Conservation (phyloP, 2,113 vertebrate species). For the Sminthopsis crassicaudata region DNA sequence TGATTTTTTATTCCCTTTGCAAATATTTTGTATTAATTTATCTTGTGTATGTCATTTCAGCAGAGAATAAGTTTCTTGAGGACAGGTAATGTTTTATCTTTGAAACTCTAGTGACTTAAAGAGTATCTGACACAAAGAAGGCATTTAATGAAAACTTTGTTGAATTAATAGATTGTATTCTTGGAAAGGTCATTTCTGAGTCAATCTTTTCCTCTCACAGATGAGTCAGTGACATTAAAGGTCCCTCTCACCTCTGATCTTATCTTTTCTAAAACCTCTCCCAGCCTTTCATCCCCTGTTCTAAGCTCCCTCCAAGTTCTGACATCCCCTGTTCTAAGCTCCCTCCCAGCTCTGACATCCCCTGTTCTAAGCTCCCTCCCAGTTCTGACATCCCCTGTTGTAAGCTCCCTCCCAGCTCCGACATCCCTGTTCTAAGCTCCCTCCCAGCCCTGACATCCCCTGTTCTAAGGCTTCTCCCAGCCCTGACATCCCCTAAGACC, state of each 20-base stretch:
- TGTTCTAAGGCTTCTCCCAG: neutral
- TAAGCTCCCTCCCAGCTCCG: neutral
- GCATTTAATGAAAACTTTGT: neutral
- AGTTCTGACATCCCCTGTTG: neutral
- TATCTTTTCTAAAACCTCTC: too few species aligned
- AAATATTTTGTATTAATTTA: too few species aligned
- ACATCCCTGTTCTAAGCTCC: rapidly evolving
- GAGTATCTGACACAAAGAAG: neutral
- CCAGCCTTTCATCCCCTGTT: neutral
- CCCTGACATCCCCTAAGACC: neutral
- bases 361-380: neutral
- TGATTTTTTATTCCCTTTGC: neutral
- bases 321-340: neutral
- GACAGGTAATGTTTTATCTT: too few species aligned
- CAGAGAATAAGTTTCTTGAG: neutral
- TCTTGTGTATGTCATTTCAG: neutral
- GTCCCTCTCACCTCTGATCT: too few species aligned
- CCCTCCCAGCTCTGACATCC: neutral
- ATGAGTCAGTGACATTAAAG: neutral
- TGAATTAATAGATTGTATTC: neutral
- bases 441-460: neutral
- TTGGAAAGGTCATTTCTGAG: neutral
- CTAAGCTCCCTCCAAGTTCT: neutral
- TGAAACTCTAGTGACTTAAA: neutral
- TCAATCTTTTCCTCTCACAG: neutral